Base-by-base conservation (phyloP, 2,113 vertebrate species). In the Oncorhynchus tshawytscha region DNA sequence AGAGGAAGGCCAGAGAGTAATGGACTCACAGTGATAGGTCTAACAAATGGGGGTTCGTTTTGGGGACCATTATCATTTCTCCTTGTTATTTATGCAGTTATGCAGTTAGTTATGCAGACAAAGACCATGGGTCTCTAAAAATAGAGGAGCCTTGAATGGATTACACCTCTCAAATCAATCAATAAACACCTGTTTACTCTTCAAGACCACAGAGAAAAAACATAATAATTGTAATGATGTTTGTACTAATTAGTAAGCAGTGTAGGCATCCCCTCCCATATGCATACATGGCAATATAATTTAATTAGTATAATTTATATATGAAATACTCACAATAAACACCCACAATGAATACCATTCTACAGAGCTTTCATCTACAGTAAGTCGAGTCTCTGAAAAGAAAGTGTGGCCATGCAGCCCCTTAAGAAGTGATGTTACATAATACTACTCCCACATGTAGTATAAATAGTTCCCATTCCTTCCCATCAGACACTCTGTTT, bases 381-480 rank as follows among this genome's bases (percentile, higher is more conserved):
- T 25, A 64, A 9, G 7, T 22, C 24, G 60, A 25, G 20, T 64
- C 24, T 45, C 39, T 64, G 60, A 22, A 22, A 11, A 25, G 76
- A 87, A 88, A 88, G 78, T 69, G 78, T 64, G 69, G 31, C n/a
- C 68, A 27, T 84, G 82, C 83, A 67, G 54, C 82, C 83, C 83
- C 78, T 85, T 75, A 81, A 87, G 88, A 84, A 83, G 80, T 87
- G 68, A 71, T 49, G 76, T 72, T 84, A 54, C 54, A 75, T 76
- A 48, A 45, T 45, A 45, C 39, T 89, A 89, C 90, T 90, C 91
- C 91, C 88, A 91, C 91, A 85, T 77, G 27, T 31, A 84, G 86
- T 88, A 88, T 82, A 91, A 92, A 91, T 91, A 91, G 88, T 91
- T 88, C 80, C 77, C 60, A 15, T 13, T 54, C 49, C 75, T 74